Evolutionary conservation across 37 sponge, comb jelly and placozoan genomes (phyloP).

Genomic region (Beroe forskalii): DNA sequence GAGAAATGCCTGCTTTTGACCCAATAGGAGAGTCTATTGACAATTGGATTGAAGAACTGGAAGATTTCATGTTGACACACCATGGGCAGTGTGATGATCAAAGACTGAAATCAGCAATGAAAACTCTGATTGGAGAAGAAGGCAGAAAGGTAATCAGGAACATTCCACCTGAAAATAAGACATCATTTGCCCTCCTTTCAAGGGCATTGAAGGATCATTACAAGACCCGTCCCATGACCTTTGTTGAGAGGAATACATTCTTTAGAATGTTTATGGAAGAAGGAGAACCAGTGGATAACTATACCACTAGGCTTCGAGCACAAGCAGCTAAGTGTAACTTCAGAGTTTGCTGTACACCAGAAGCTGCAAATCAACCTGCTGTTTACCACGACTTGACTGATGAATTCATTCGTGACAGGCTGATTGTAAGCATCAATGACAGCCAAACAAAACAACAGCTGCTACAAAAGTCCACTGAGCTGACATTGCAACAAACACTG

Average conservation of each 20-base stretch:
- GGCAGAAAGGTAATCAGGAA: neutral
- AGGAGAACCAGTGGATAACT: neutral
- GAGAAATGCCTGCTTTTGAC: no score
- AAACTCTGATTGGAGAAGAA: neutral
- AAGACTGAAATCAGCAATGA: no score
- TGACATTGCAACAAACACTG: neutral
- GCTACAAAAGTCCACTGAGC: neutral
- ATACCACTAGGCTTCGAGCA: neutral
- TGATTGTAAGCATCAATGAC: neutral
- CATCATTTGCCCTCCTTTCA: neutral
- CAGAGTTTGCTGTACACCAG: neutral
- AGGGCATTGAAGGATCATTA: neutral
- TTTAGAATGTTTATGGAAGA: neutral
- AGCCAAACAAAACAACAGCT: neutral
- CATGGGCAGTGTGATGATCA: no score
- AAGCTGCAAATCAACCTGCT: neutral
- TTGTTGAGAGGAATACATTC: neutral
- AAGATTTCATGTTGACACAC: no score
- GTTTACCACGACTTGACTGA: neutral
- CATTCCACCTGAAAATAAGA: neutral
- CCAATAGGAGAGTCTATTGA: no score
- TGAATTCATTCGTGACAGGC: neutral
- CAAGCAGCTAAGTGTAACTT: slow-evolving; percentile 1
- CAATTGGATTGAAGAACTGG: no score
- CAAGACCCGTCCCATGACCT: neutral